phyloP scores from a whole-genome alignment of 2,888 invertebrate genomes.

The Tuberolachnus salignus region DNA sequence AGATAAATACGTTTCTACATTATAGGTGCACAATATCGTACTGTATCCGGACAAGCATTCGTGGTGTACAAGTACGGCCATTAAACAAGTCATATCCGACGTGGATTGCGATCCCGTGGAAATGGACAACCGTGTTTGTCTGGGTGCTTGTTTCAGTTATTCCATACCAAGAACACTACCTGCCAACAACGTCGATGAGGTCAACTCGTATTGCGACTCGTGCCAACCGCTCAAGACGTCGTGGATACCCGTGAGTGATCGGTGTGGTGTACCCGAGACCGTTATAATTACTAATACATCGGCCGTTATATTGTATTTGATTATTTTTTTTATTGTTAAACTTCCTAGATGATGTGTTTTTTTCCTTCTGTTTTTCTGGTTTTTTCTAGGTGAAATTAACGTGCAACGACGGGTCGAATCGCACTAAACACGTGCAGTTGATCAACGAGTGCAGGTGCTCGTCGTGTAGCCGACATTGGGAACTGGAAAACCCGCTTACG shows the following conservation, averaged over 20 bases:
- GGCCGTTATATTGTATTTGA: too few species aligned
- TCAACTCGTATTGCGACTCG: conserved; percentile 73
- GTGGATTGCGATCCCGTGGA: conserved; percentile 71
- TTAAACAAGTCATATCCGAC: conserved; percentile 72
- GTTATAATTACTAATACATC: too few species aligned
- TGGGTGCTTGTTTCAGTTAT: conserved; percentile 75
- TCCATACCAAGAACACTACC: conserved; percentile 73
- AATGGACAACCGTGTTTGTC: conserved; percentile 74
- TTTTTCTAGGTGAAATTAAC: conserved; percentile 67
- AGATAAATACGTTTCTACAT: too few species aligned
- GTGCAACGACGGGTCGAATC: conserved; percentile 66
- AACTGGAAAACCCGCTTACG: conserved; percentile 46
- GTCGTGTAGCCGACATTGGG: conserved; percentile 66
- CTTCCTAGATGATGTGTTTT: too few species aligned
- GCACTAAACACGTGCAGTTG: conserved; percentile 70
- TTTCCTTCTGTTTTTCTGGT: too few species aligned
- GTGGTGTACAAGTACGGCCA: conserved; percentile 74
- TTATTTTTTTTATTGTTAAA: too few species aligned
- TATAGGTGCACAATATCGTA: conserved; percentile 73
- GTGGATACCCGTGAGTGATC: conserved; percentile 72
- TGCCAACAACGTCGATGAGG: conserved; percentile 71
- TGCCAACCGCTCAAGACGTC: conserved; percentile 71
- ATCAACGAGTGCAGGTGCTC: conserved; percentile 73
- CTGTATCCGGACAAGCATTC: conserved; percentile 74
- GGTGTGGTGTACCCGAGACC: too few species aligned